Evolutionary conservation across 2,113 vertebrate genomes (phyloP).

Genomic region (Pituophis catenifer): DNA sequence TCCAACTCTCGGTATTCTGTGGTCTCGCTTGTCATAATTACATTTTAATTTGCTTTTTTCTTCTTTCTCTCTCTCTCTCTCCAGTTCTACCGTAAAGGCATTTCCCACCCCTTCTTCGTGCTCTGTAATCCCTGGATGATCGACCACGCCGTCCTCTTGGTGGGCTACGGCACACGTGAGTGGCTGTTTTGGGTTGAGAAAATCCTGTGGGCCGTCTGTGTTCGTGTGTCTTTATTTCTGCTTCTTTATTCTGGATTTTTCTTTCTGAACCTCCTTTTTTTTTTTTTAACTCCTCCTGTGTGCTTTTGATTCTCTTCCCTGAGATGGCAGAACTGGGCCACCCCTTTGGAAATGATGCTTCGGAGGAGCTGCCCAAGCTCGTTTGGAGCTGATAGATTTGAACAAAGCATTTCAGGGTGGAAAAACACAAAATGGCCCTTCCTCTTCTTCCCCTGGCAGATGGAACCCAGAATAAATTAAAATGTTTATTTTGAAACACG

Average conservation of each 20-base stretch:
- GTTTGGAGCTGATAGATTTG: too few relatives aligned
- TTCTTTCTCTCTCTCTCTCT: background rate
- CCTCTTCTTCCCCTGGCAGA: background rate
- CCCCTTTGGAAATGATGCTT: background rate
- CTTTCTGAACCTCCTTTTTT: too few relatives aligned
- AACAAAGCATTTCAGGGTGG: background rate
- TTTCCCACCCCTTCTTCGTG: slow-evolving; percentile 82
- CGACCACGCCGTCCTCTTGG: slow-evolving; percentile 85
- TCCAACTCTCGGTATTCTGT: background rate
- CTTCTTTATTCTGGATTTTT: background rate
- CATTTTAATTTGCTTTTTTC: background rate
- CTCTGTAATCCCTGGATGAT: slow-evolving; percentile 89
- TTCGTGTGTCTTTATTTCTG: background rate
- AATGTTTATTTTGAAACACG: background rate
- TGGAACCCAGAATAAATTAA: background rate
- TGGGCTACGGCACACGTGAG: slow-evolving; percentile 87
- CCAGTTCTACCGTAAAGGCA: slow-evolving; percentile 84
- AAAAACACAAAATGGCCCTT: background rate
- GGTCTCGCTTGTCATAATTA: background rate
- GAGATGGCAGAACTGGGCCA: background rate
- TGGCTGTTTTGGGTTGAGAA: background rate
- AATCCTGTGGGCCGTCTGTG: too few relatives aligned
- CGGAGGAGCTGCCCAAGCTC: too few relatives aligned
- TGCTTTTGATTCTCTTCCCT: too few relatives aligned
- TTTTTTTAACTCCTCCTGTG: background rate